Conservation (phyloP, 1,140 invertebrate species). For the Tenebrio molitor region DNA sequence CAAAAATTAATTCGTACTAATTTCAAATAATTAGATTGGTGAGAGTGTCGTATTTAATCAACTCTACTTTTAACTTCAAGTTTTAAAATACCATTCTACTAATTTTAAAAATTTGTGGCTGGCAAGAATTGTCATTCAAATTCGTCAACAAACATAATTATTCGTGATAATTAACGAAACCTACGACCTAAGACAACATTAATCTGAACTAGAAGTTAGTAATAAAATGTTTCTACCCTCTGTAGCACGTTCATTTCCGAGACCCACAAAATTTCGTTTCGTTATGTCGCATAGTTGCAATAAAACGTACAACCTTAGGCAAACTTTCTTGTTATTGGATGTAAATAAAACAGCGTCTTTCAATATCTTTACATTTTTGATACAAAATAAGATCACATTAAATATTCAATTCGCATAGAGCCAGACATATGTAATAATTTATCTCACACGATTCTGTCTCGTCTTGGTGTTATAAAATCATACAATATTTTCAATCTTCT, state of each 20-base stretch:
- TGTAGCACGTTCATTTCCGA: too few relatives aligned
- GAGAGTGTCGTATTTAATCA: background rate
- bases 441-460: background rate
- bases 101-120: too few relatives aligned
- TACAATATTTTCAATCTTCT: background rate
- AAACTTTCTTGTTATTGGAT: constrained; percentile 14
- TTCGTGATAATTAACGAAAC: too few relatives aligned
- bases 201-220: too few relatives aligned
- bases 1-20: background rate
- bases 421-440: constrained; percentile 15
- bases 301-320: constrained; percentile 4
- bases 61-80: background rate
- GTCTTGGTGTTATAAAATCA: background rate
- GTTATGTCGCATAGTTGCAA: background rate
- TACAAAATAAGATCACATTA: constrained; percentile 18
- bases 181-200: too few relatives aligned
- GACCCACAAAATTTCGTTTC: background rate
- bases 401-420: constrained; percentile 32
- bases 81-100: too few relatives aligned
- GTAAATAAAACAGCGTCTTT: constrained; percentile 38
- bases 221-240: too few relatives aligned
- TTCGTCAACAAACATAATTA: too few relatives aligned
- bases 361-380: constrained; percentile 27
- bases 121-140: too few relatives aligned
- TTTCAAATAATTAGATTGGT: background rate